Base-by-base conservation (phyloP, 2,113 vertebrate genomes). In the Enhydra lutris region DNA sequence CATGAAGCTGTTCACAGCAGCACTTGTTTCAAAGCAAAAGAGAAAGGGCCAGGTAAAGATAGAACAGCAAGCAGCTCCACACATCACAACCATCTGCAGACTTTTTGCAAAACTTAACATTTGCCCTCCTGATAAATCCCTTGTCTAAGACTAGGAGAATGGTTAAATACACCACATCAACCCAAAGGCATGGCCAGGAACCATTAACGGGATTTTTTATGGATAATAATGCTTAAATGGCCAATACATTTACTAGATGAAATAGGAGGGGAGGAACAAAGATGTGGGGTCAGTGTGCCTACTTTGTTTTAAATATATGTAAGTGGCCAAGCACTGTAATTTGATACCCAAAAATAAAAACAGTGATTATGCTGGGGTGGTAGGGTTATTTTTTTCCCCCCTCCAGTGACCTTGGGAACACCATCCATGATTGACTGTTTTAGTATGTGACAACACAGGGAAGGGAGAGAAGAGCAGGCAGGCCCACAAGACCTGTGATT, bases 341-440 rank as follows among this genome's bases (percentile, higher is more conserved):
- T 29, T 61, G 47, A 97, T 55, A 95, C 18, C 29, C 81, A 36
- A 95, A 96, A 97, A 96, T 78, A 95, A 89, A 96, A 97, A 74
- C 8, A n/a, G 24, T 90, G 42, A 92, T 94, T 81, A 86, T 74
- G 50, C 36, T 93, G 26, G 10, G 8, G 76, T 52, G 10, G 15
- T 17, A 63, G 24, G 15, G 71, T 34, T 83, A 82, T 31, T 61
- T 17, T 1, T 15, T 24, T 55, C 39, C 14, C 20, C 23, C 65
- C 52, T 74, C 36, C 65, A 67, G 6, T 83, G 80, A 84, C 61
- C 47, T 80, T 89, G n/a, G 11, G 69, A 89, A 67, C 47, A 87
- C 12, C 4, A 21, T 10, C 71, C 23, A 73, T 81, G 79, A 85
- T 65, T 94, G 85, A 91, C 59, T 63, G 2, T 52, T 94, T 69